Conservation (phyloP, 2,113 vertebrate genomes). For the Nematolebias whitei region DNA sequence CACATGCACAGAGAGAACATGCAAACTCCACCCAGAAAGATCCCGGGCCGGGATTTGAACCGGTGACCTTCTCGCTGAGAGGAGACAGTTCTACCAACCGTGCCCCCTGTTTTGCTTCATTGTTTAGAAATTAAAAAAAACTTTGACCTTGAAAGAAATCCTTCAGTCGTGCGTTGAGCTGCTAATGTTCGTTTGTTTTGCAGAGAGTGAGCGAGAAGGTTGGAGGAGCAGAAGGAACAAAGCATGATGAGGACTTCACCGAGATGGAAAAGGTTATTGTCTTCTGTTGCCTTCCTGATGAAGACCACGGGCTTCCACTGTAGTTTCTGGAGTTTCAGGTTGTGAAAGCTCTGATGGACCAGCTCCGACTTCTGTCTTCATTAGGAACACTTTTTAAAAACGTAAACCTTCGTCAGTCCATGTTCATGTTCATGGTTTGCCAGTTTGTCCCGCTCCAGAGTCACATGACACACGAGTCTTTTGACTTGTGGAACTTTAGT, state of each 20-base stretch:
- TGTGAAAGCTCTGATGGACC: too few relatives aligned
- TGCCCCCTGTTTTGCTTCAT: background rate
- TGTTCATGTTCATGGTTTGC: background rate
- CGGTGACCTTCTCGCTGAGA: too few relatives aligned
- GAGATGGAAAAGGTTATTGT: constrained; percentile 93
- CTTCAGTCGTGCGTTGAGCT: background rate
- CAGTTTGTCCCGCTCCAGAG: background rate
- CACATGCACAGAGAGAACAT: too few relatives aligned
- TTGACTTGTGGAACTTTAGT: background rate
- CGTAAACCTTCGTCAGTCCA: too few relatives aligned
- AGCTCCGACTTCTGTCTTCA: too few relatives aligned
- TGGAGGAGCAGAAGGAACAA: constrained; percentile 94
- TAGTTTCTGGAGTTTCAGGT: background rate
- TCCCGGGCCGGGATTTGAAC: too few relatives aligned
- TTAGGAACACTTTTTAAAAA: too few relatives aligned
- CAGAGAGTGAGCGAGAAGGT: constrained; percentile 98
- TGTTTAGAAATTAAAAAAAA: background rate
- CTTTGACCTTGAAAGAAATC: background rate
- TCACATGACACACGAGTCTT: background rate
- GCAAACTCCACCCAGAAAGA: too few relatives aligned
- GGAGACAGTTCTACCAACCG: too few relatives aligned
- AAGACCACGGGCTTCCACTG: background rate
- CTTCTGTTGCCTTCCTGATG: background rate
- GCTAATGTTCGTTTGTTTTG: constrained; percentile 47
- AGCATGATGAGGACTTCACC: constrained; percentile 94